These are phyloP conservation scores for Eulemur mongoz DNA, from an alignment of 2,797 vertebrate genomes.

Conservation along the genomic window DNA sequence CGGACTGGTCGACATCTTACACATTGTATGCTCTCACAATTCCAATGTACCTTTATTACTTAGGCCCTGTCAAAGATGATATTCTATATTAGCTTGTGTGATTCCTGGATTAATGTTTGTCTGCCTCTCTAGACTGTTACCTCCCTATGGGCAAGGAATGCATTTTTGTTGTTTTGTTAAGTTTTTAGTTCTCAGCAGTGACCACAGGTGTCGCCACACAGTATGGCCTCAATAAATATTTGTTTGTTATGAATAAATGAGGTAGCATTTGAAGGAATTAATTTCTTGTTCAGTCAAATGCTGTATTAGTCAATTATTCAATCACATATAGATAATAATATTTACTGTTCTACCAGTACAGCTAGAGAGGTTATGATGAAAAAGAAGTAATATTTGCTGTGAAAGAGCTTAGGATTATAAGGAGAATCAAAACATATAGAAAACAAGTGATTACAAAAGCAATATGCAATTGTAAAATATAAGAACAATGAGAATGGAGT, in stretches of 20 bases:
- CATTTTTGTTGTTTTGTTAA: background rate
- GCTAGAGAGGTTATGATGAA: background rate
- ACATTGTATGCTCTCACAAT: rapidly evolving
- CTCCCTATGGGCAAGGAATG: background rate
- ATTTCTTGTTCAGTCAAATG: background rate
- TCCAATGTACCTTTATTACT: background rate
- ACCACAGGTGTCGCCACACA: background rate
- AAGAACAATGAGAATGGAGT: background rate
- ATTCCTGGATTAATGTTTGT: background rate
- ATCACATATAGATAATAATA: background rate
- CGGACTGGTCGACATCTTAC: background rate
- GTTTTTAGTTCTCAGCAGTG: background rate
- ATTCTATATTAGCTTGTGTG: background rate
- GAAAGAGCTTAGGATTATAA: background rate
- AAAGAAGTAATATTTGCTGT: background rate
- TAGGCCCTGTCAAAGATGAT: background rate
- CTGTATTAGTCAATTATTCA: background rate
- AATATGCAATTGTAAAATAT: background rate
- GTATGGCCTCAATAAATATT: background rate
- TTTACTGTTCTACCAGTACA: background rate
- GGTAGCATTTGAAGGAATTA: background rate
- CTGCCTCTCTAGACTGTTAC: background rate
- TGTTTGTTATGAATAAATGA: background rate
- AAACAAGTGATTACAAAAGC: background rate
- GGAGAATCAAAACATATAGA: background rate